Evolutionary conservation across 2,113 vertebrate genomes (phyloP).

Genomic region (Ochotona princeps): DNA sequence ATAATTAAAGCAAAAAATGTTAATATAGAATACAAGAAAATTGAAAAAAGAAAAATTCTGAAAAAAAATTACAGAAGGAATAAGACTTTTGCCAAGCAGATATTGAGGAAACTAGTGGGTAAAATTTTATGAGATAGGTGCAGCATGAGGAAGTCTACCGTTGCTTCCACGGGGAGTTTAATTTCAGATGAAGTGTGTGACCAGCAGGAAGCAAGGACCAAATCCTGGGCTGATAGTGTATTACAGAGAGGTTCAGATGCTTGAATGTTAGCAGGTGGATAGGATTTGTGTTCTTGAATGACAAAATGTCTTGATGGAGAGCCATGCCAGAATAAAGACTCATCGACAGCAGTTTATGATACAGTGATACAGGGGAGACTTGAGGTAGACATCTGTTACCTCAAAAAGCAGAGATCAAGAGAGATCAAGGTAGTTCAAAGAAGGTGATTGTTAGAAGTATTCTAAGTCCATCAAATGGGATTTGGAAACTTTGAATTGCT

Average conservation of each 20-base stretch:
- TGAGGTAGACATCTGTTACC: not conserved
- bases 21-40: not conserved
- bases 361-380: not conserved
- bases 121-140: not conserved
- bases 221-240: not conserved
- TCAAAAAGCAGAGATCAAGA: not conserved
- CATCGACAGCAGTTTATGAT: not conserved
- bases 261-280: not conserved
- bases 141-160: not conserved
- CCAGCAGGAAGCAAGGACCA: not conserved
- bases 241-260: not conserved
- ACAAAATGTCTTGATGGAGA: not conserved
- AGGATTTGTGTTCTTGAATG: not conserved
- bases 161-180: not conserved
- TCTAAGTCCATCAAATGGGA: not conserved
- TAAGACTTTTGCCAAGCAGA: slow-evolving; percentile 23
- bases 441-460: not conserved
- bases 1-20: not conserved
- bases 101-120: not conserved
- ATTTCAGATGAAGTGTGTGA: not conserved
- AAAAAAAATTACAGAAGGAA: not conserved
- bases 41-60: slow-evolving; percentile 26
- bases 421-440: not conserved
- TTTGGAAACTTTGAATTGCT: not conserved
- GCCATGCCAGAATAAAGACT: not conserved